Conservation (phyloP, 2,797 vertebrate species). For the Helostoma temminkii region DNA sequence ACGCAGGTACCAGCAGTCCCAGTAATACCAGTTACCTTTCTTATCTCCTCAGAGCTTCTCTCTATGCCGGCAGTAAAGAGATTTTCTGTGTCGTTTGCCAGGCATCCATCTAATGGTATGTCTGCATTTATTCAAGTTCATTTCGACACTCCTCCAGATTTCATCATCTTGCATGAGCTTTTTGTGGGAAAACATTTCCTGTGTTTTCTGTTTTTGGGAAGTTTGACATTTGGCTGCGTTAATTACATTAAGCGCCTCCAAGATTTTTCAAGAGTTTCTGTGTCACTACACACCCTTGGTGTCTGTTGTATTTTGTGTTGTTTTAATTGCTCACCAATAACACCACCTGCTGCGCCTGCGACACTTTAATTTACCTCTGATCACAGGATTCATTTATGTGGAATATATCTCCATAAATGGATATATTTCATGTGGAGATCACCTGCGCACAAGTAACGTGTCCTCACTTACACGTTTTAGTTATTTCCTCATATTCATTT, state of each 20-base stretch:
- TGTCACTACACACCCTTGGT: conserved; percentile 55
- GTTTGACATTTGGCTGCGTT: conserved; percentile 54
- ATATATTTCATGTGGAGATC: conserved; percentile 27
- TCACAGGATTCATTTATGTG: conserved; percentile 47
- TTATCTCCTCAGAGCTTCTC: conserved; percentile 99
- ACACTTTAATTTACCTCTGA: conserved; percentile 35
- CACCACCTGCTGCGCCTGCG: conserved; percentile 66
- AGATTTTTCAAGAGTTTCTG: conserved; percentile 50
- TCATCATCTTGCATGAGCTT: conserved; percentile 83
- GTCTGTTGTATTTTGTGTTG: conserved; percentile 60
- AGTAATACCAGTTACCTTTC: conserved; percentile 89
- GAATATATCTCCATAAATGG: conserved; percentile 36
- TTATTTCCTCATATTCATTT: conserved; percentile 20
- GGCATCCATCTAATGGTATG: conserved; percentile 99
- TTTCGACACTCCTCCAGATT: conserved; percentile 80
- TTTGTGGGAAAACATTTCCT: conserved; percentile 71
- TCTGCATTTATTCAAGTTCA: conserved; percentile 90
- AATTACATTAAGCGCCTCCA: conserved; percentile 58
- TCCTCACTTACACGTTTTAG: conserved; percentile 43
- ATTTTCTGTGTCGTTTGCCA: conserved; percentile 99
- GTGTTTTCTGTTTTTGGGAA: conserved; percentile 62
- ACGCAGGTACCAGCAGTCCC: conserved; percentile 50
- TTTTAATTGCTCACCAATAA: conserved; percentile 66
- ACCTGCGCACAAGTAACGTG: conserved; percentile 30
- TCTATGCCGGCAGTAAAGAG: conserved; percentile 99